phyloP scores from a whole-genome alignment of 2,113 vertebrate species.

The Rhinolophus ferrumequinum region DNA sequence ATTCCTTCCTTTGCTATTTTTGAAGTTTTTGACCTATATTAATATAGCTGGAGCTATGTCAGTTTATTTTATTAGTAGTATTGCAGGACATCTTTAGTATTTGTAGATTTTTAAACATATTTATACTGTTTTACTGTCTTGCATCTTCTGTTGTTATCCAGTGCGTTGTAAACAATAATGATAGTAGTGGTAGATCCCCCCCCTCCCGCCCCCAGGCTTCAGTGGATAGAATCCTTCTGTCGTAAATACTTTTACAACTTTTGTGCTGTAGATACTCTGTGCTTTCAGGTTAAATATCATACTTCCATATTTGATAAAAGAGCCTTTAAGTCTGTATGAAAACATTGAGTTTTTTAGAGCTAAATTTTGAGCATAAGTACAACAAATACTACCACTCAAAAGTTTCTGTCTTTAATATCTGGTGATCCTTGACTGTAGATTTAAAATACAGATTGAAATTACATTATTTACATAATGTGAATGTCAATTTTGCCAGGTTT shows the following conservation, averaged over 20 bases:
- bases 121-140: background rate
- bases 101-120: conserved; percentile 25
- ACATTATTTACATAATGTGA: conserved; percentile 18
- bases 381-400: background rate
- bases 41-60: background rate
- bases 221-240: background rate
- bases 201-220: background rate
- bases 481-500: conserved; percentile 1
- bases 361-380: conserved; percentile 29
- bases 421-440: background rate
- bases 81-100: background rate
- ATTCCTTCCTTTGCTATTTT: background rate
- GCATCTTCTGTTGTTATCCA: background rate
- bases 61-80: conserved; percentile 22
- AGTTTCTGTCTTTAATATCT: conserved; percentile 34
- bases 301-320: conserved; percentile 20
- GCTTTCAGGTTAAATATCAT: conserved; percentile 21
- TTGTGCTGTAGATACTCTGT: conserved; percentile 19
- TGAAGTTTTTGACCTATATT: background rate
- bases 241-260: background rate
- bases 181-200: background rate
- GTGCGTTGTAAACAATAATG: background rate
- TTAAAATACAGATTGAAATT: conserved; percentile 47
- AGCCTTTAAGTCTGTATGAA: conserved; percentile 9
- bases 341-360: conserved; percentile 6